Evolutionary conservation across 2,113 vertebrate genomes (phyloP), one percentile per base, ranked within the genome.

Genomic region (Salvelinus alpinus): DNA sequence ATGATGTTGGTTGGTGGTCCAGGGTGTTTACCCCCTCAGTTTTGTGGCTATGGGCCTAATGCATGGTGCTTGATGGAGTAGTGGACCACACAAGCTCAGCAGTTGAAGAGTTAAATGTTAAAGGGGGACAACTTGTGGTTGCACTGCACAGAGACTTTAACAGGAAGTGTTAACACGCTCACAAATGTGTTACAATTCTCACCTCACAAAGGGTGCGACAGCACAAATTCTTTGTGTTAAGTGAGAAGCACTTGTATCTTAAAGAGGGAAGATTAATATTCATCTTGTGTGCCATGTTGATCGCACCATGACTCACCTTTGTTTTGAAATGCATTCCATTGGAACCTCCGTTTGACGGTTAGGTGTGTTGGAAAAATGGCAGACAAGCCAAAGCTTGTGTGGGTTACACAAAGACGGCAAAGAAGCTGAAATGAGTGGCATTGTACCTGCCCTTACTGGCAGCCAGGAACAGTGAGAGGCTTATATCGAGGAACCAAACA

Each of bases 261-360:
- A 12, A 12, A 29, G 14, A 16, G 64, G 12, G 25, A 29, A 13
- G 64, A 66, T 66, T 8, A 66, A 66, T 66, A 66, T 65, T 65
- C 8, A 65, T 66, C 9, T 20, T 20, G 38, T 48, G n/a, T 51
- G 72, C 71, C 34, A 72, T 79, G 69, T 24, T 27, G 64, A 72
- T 77, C 59, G 73, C 47, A 34, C 60, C 27, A 25, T 11, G 4
- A 62, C 59, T 62, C 62, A 70, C 44, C 54, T 78, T 78, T 84
- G 78, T 80, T 84, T 78, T 80, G 72, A 73, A 72, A 80, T 24
- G 51, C 78, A 77, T 75, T 62, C 69, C 68, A 74, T 51, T 71
- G 62, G 70, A 38, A 64, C 65, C 72, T 77, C 70, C 27, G 13
- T 74, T 72, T 76, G 71, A 64, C 75, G 65, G 34, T 18, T 16